Evolutionary conservation across 2,888 invertebrate species (phyloP).

Genomic region (Melipona bicolor): DNA sequence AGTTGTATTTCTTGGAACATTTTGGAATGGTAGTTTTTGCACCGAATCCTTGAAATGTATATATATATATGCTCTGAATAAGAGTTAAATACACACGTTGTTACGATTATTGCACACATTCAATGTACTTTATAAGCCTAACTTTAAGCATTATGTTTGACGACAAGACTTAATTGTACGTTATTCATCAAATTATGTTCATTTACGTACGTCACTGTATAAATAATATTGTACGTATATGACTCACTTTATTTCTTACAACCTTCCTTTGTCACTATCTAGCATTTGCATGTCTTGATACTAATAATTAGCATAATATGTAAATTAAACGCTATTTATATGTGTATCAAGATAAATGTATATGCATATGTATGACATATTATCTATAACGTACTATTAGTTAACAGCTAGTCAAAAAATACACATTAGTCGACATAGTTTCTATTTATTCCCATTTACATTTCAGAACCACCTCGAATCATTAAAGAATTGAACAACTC

Average conservation of each 20-base stretch:
- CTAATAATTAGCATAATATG: no score
- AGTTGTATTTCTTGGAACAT: neutral
- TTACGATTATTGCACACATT: slow-evolving; percentile 64
- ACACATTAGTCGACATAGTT: no score
- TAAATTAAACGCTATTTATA: no score
- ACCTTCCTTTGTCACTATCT: neutral
- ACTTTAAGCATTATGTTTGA: slow-evolving; percentile 70
- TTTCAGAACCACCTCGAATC: no score
- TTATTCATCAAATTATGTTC: slow-evolving; percentile 56
- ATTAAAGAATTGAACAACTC: no score
- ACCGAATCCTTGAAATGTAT: slow-evolving; percentile 69
- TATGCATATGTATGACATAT: no score
- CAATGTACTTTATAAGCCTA: slow-evolving; percentile 68
- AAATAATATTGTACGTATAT: slow-evolving; percentile 51
- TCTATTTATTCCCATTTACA: no score
- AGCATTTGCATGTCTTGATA: no score
- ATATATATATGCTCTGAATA: slow-evolving; percentile 67
- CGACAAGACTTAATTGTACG: slow-evolving; percentile 55
- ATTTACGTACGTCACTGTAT: slow-evolving; percentile 60
- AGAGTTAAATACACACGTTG: slow-evolving; percentile 61
- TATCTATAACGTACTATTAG: no score
- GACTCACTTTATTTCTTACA: neutral
- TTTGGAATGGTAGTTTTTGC: slow-evolving; percentile 33
- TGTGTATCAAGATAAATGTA: no score
- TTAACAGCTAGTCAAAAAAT: no score